Evolutionary conservation across 2,888 invertebrate genomes (phyloP), one percentile per base, ranked within the genome.

Genomic region (Eupithecia inturbata): DNA sequence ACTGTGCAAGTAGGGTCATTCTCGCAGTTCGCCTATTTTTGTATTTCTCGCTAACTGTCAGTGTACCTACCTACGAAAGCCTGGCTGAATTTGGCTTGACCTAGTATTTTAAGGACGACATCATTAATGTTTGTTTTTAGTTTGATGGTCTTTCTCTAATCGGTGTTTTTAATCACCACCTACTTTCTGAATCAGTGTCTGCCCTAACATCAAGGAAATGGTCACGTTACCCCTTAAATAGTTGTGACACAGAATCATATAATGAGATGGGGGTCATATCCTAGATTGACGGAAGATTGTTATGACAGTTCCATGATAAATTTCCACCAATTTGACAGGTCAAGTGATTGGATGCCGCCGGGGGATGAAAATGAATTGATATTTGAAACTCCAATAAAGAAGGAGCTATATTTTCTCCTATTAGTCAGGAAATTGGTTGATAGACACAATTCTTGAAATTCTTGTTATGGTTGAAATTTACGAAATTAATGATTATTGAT

Each of bases 341-440:
- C 70, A 63, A 70, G 70, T 70, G 70, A 63, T 70, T 70, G 63
- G 31, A 28, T 70, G 68, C 39, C 28, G 49, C 31, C 22, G 6
- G 41, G 66, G 49, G 49, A n/a, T 28, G 53, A 19, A 33, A 57
- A 49, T 68, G 68, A 68, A 64, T 64, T 36, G 63, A 64, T 64
- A 64, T 36, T 64, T 64, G 63, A 31, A 33, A 64, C 31, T 49
- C 26, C 31, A 33, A 45, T 49, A 33, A n/a, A n/a, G 31, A n/a
- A 31, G 63, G 22, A 19, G 36, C 33, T n/a, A 64, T 64, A 64
- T 64, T 33, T 64, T 64, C n/a, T n/a, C 63, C n/a, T 64, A 36
- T 64, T 64, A 64, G 36, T 22, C 63, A 33, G 33, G 19, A 64
- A 64, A 64, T 64, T 36, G 63, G 31, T 36, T 63, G 63, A 36